phyloP scores from a whole-genome alignment of 2,888 invertebrate species.

The Saturnia japonica region DNA sequence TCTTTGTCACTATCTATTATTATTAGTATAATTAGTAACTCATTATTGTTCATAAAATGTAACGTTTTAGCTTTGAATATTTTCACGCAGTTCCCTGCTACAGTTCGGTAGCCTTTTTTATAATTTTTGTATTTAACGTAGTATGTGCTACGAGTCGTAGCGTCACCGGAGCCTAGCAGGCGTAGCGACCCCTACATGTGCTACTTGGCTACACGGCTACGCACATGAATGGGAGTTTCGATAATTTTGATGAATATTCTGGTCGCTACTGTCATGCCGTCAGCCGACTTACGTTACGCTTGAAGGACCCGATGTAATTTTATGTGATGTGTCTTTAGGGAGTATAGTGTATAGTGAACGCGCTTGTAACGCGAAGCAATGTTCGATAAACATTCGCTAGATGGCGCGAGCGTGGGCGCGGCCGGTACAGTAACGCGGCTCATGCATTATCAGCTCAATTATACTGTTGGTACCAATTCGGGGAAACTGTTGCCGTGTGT shows the following conservation, averaged over 20 bases:
- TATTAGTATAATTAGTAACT: too few relatives aligned
- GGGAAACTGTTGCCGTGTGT: not conserved
- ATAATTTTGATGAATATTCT: too few relatives aligned
- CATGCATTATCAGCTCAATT: not conserved
- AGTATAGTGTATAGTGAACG: not conserved
- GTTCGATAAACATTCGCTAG: slow-evolving; percentile 3
- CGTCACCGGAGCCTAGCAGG: not conserved
- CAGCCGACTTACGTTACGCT: too few relatives aligned
- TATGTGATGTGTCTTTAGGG: not conserved
- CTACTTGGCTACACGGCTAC: not conserved
- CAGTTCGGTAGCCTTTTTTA: too few relatives aligned
- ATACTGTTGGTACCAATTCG: not conserved
- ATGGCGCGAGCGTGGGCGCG: too few relatives aligned
- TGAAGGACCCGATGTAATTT: too few relatives aligned
- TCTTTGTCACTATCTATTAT: too few relatives aligned
- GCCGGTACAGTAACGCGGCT: not conserved
- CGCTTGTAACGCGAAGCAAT: not conserved
- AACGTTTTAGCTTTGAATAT: too few relatives aligned
- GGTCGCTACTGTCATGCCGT: too few relatives aligned
- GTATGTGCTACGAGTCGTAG: not conserved
- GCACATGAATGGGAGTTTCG: not conserved
- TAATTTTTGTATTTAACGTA: not conserved
- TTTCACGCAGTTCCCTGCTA: too few relatives aligned
- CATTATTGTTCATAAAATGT: too few relatives aligned
- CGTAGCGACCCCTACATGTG: not conserved